Conservation (phyloP, 2,113 vertebrate species). For the Vireo altiloquus region DNA sequence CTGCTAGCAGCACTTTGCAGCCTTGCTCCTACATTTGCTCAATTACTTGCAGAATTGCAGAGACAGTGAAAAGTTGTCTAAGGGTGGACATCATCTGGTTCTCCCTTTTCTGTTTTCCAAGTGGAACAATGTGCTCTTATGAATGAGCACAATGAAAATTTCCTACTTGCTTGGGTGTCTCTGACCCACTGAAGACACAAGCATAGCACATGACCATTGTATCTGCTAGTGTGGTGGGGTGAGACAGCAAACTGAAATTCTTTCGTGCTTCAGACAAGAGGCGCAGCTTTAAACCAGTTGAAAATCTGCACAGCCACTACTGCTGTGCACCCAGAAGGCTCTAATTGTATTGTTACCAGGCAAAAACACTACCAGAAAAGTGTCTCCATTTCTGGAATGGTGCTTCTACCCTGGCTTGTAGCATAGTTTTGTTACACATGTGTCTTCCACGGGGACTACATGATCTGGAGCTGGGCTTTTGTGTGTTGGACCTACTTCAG, state of each 20-base stretch:
- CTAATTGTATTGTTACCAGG: background rate
- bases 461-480: background rate
- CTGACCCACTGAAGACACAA: background rate
- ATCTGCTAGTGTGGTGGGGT: background rate
- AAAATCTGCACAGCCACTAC: background rate
- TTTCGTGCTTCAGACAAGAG: background rate
- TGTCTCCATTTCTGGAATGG: background rate
- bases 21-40: background rate
- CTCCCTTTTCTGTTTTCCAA: background rate
- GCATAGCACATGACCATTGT: background rate
- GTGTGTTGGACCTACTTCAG: background rate
- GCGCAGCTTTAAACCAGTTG: background rate
- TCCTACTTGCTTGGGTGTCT: background rate
- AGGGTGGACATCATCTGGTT: background rate
- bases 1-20: background rate
- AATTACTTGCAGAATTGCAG: rapidly evolving
- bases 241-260: background rate
- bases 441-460: background rate
- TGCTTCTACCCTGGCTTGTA: background rate
- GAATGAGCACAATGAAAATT: background rate
- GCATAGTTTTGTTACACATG: background rate
- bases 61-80: background rate
- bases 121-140: background rate
- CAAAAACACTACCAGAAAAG: background rate
- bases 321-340: background rate